These are phyloP conservation scores for Dicrostonyx torquatus DNA, from an alignment of 2,797 vertebrate genomes.

Conservation along the genomic window DNA sequence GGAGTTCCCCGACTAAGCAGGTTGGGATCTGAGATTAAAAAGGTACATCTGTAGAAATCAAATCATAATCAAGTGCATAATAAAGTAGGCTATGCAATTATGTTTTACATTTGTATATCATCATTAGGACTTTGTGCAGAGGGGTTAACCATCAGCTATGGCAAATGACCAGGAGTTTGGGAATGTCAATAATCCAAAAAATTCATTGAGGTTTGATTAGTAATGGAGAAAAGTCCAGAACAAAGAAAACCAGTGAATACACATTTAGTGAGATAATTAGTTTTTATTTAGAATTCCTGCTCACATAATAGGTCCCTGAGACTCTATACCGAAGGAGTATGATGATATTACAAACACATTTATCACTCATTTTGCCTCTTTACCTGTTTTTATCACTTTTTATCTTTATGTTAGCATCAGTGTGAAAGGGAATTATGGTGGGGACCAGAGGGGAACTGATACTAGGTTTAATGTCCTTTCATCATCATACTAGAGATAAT, in stretches of 20 bases:
- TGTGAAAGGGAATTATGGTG: not conserved
- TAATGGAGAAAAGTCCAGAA: not conserved
- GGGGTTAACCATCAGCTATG: not conserved
- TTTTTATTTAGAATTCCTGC: not conserved
- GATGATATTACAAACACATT: not conserved
- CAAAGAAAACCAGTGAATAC: not conserved
- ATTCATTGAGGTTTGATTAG: not conserved
- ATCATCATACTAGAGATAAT: not conserved
- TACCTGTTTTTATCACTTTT: not conserved
- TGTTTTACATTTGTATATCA: not conserved
- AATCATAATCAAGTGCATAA: not conserved
- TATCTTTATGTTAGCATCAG: not conserved
- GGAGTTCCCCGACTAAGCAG: not conserved
- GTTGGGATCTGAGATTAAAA: constrained; percentile 36
- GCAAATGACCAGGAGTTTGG: not conserved
- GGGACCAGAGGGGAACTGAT: not conserved
- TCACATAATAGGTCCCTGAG: not conserved
- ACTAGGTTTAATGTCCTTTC: not conserved
- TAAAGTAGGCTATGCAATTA: not conserved
- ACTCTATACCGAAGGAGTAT: not conserved
- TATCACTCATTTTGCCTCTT: not conserved
- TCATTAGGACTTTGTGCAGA: not conserved
- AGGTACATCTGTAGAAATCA: not conserved
- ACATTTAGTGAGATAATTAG: not conserved
- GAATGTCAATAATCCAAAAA: not conserved